A percentile compares a stretch with the other conserved stretches of the same genome.
phyloP scores from a whole-genome alignment of 1,140 invertebrate species.

The Diorhabda sublineata region DNA sequence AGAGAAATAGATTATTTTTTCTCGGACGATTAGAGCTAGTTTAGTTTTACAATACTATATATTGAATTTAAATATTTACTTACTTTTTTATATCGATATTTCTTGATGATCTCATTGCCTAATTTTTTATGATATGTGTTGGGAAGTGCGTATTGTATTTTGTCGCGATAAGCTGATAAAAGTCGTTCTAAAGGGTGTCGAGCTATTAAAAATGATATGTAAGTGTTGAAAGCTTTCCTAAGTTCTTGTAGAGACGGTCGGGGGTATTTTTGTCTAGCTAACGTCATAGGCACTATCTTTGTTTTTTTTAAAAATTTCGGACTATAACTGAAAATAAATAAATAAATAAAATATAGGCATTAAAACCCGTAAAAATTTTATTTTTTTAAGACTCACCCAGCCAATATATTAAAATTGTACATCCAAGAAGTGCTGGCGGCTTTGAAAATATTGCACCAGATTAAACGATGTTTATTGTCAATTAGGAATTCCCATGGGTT shows the following conservation, averaged over 20 bases:
- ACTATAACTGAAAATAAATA: slow-evolving; percentile 53
- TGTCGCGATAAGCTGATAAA: slow-evolving; percentile 85
- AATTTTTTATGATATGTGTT: slow-evolving; percentile 77
- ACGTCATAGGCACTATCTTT: slow-evolving; percentile 68
- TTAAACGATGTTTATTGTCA: slow-evolving; percentile 71
- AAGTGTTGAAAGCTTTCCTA: slow-evolving; percentile 58
- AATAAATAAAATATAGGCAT: background rate
- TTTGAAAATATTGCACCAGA: slow-evolving; percentile 85
- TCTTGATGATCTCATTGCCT: slow-evolving; percentile 68
- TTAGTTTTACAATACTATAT: background rate
- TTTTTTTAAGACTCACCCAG: slow-evolving; percentile 54
- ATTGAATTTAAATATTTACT: slow-evolving; percentile 33
- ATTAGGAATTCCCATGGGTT: slow-evolving; percentile 83
- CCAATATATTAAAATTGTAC: slow-evolving; percentile 82
- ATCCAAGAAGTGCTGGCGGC: slow-evolving; percentile 85
- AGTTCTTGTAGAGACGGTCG: slow-evolving; percentile 65
- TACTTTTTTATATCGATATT: slow-evolving; percentile 54
- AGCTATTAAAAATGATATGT: slow-evolving; percentile 79
- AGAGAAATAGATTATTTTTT: too few species aligned
- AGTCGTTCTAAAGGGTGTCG: slow-evolving; percentile 86
- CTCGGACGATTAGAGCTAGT: background rate
- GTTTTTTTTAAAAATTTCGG: slow-evolving; percentile 70
- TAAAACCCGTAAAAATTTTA: background rate
- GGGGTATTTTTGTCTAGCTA: slow-evolving; percentile 74
- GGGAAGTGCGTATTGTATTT: slow-evolving; percentile 75